These are phyloP conservation scores for Pithys albifrons DNA, from an alignment of 2,113 vertebrate species.

Conservation along the genomic window DNA sequence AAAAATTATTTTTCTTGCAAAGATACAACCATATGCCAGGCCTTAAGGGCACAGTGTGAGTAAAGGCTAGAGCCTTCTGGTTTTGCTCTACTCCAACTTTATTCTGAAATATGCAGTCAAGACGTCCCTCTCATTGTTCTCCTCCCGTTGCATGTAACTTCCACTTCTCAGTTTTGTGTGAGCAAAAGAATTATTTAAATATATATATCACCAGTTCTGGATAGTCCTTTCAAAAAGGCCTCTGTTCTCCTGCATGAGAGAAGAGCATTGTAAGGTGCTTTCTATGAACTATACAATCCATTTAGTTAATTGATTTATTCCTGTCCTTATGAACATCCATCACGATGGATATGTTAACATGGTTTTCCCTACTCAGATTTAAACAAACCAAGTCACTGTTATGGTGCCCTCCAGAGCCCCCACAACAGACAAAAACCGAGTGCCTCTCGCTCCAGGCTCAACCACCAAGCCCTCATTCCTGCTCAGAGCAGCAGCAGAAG, in stretches of 20 bases:
- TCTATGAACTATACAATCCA: background rate
- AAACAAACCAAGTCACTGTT: background rate
- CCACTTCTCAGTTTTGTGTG: background rate
- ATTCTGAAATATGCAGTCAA: constrained; percentile 31
- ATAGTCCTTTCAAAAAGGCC: background rate
- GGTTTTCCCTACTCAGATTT: background rate
- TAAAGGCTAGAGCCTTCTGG: constrained; percentile 31
- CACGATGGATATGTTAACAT: background rate
- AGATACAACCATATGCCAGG: constrained; percentile 6
- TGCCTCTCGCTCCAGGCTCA: background rate
- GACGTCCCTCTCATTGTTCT: constrained; percentile 38
- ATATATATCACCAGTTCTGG: background rate
- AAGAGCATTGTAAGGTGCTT: background rate
- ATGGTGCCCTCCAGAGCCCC: background rate
- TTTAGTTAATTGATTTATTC: constrained; percentile 2
- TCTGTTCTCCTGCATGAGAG: background rate
- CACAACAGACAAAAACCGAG: background rate
- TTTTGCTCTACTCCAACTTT: constrained; percentile 30
- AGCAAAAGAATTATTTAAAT: background rate
- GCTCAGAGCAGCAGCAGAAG: background rate
- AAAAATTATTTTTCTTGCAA: constrained; percentile 39
- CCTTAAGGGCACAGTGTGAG: constrained; percentile 36
- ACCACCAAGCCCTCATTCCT: background rate
- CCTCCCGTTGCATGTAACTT: background rate
- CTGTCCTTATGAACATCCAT: background rate